Base-by-base conservation (phyloP, 1,140 invertebrate species). In the Orchestia grillus region DNA sequence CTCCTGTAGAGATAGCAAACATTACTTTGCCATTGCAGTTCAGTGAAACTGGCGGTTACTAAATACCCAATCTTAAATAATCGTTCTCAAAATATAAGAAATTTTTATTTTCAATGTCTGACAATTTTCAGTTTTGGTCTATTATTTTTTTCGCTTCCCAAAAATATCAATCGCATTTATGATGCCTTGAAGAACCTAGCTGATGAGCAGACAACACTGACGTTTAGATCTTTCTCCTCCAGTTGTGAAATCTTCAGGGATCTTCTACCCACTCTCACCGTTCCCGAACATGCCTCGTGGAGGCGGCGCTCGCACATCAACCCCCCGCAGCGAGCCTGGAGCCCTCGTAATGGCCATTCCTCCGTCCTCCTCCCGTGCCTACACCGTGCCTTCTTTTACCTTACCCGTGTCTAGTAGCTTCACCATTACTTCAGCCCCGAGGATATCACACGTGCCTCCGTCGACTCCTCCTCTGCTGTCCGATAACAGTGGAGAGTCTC, bases 231-330 rank as follows among this genome's bases (percentile, higher is more conserved):
- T 96, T 62, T 96, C 96, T 88, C 96, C 96, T 95, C 96, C 96
- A 98, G 98, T 99, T 98, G 98, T 99, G 98, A 99, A 99, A 98
- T 98, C 99, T 97, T 98, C 98, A 97, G 99, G 99, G 97, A 99
- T 98, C 97, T 99, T 99, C 98, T 99, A 99, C 98, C 99, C 99
- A 97, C 98, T 99, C 97, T 98, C 98, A 97, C 98, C 98, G 97
- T 98, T 98, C 96, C 97, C 97, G 44, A 96, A 96, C 15, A 87
- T 96, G 45, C 96, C 96, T 47, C 95, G 96, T 94, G 91, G 95
- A 42, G 90, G 95, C 77, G 90, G 95, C 91, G 53, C 96, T 90
- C 44, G 96, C n/a, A 95, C 96, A 28, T 87, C 94, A 41, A 53
- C 96, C 43, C 91, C 92, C 40, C 96, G 96, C 40, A 96, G 96